Conservation (phyloP, 2,113 vertebrate species). For the Acinonyx jubatus region DNA sequence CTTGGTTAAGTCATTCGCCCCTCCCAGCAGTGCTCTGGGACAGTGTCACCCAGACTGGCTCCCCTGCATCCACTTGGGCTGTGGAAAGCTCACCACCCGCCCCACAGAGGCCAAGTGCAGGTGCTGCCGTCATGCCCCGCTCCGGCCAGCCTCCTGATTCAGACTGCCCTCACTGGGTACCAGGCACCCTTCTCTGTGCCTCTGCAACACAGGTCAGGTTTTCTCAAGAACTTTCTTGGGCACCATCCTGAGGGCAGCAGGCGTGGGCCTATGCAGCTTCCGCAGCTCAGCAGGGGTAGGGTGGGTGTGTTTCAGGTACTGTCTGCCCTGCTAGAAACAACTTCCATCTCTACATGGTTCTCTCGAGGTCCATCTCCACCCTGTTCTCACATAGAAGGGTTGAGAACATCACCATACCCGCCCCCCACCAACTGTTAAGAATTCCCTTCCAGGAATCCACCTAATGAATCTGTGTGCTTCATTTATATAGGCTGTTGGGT, state of each 20-base stretch:
- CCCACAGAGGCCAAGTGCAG: neutral
- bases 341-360: neutral
- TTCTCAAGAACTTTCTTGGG: neutral
- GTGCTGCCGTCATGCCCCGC: accelerated
- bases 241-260: neutral
- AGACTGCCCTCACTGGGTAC: neutral
- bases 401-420: neutral
- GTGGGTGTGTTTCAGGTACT: neutral
- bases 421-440: neutral
- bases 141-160: neutral
- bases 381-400: neutral
- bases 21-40: neutral
- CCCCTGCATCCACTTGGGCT: neutral
- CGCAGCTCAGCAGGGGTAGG: neutral
- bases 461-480: neutral
- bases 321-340: neutral
- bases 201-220: neutral
- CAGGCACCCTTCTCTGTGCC: neutral
- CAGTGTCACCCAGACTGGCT: neutral
- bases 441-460: neutral
- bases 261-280: neutral
- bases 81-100: neutral
- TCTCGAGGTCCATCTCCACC: neutral
- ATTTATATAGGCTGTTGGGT: neutral
- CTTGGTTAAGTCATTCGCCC: neutral